Evolutionary conservation across 2,797 vertebrate species (phyloP).

Genomic region (Streptopelia turtur): DNA sequence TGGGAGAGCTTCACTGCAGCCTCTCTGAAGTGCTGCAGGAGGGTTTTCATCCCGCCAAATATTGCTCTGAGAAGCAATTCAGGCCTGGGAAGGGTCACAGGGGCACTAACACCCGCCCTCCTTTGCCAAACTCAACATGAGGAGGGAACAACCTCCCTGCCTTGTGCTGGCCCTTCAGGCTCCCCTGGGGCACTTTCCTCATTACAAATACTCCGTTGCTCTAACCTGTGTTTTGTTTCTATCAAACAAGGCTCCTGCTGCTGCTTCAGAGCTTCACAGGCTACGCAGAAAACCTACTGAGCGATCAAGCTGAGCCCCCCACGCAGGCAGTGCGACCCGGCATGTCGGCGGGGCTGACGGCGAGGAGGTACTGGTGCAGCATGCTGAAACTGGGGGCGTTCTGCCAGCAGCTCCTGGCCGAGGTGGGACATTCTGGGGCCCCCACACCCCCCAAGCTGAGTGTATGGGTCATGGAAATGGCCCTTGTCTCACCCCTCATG

Average conservation of each 20-base stretch:
- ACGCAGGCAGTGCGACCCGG: constrained; percentile 62
- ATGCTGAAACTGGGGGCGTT: constrained; percentile 77
- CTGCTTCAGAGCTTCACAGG: constrained; percentile 90
- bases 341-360: constrained; percentile 88
- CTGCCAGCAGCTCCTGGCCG: constrained; percentile 47
- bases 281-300: constrained; percentile 78
- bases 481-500: neutral
- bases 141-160: neutral
- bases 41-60: neutral
- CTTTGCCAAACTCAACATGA: fast-evolving
- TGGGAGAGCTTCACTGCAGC: neutral
- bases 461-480: neutral
- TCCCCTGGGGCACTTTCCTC: neutral
- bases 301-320: constrained; percentile 25
- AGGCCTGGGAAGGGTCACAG: neutral
- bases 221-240: neutral
- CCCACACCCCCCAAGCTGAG: fast-evolving
- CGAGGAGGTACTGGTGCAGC: constrained; percentile 86
- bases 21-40: neutral
- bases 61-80: neutral
- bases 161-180: fast-evolving
- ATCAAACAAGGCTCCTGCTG: constrained; percentile 84
- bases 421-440: constrained; percentile 57
- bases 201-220: fast-evolving
- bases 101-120: neutral